Conservation (phyloP, 2,797 vertebrate genomes). For the Brachymystax lenok region DNA sequence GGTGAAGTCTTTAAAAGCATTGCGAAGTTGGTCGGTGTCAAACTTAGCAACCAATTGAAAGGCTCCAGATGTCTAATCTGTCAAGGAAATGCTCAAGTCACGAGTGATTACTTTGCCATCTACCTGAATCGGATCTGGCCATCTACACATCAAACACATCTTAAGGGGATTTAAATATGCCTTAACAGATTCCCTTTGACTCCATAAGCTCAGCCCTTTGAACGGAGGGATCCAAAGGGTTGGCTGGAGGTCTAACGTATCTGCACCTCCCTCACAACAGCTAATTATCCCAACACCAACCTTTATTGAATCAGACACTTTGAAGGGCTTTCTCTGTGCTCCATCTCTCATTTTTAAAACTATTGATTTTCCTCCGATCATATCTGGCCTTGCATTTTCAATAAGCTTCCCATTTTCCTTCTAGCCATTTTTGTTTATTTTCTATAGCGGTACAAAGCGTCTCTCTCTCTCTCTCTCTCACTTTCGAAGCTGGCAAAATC, state of each 20-base stretch:
- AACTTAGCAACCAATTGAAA: neutral
- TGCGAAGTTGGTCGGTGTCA: neutral
- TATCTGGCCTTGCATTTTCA: conserved; percentile 66
- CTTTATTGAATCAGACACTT: conserved; percentile 71
- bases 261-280: conserved; percentile 41
- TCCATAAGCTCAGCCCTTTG: conserved; percentile 36
- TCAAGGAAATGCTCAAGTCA: conserved; percentile 2
- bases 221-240: conserved; percentile 55
- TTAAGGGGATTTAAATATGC: conserved; percentile 13
- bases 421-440: conserved; percentile 23
- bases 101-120: neutral
- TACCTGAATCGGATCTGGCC: conserved; percentile 1
- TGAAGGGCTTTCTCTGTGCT: conserved; percentile 66
- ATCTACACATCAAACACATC: conserved; percentile 1
- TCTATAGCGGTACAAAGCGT: conserved; percentile 8
- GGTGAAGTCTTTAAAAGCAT: neutral
- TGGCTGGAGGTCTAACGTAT: conserved; percentile 34
- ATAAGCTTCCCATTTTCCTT: conserved; percentile 49
- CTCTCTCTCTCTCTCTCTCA: conserved; percentile 19
- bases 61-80: neutral
- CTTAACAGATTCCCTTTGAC: conserved; percentile 18
- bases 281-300: conserved; percentile 65
- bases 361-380: conserved; percentile 69
- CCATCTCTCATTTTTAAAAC: conserved; percentile 68
- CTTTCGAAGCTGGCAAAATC: conserved; percentile 56